These are phyloP conservation scores for Pelobates fuscus DNA, from an alignment of 2,113 vertebrate species.

Conservation along the genomic window DNA sequence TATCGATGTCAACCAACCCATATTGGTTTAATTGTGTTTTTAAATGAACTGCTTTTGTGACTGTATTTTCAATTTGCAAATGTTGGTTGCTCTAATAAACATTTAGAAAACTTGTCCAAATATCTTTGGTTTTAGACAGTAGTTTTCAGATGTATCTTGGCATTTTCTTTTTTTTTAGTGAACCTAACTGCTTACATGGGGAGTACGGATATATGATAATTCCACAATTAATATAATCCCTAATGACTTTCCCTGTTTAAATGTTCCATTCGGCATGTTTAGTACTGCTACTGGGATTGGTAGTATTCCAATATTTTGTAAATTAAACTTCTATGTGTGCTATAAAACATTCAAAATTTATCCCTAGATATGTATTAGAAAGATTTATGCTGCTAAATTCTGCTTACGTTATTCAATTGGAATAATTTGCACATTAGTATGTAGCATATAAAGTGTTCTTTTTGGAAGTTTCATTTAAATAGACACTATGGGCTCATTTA, in stretches of 20 bases:
- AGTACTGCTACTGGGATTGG: constrained; percentile 10
- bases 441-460: constrained; percentile 33
- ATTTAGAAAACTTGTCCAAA: neutral
- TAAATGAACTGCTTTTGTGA: neutral
- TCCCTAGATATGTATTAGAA: constrained; percentile 38
- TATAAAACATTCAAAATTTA: constrained; percentile 43
- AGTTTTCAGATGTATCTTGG: neutral
- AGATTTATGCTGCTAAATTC: constrained; percentile 25
- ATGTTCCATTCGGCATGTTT: neutral
- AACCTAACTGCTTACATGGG: constrained; percentile 4
- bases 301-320: constrained; percentile 25
- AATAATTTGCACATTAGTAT: constrained; percentile 44
- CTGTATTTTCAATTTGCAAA: neutral
- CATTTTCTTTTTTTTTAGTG: constrained; percentile 5
- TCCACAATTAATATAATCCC: constrained; percentile 19
- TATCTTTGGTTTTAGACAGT: neutral
- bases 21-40: neutral
- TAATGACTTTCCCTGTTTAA: constrained; percentile 17
- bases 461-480: constrained; percentile 38
- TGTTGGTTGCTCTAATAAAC: neutral
- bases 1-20: neutral
- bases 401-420: constrained; percentile 33
- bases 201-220: constrained; percentile 18
- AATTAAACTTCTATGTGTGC: constrained; percentile 35
- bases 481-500: constrained; percentile 30